Evolutionary conservation across 2,113 vertebrate genomes (phyloP).

Genomic region (Psittacula cyanocephala): DNA sequence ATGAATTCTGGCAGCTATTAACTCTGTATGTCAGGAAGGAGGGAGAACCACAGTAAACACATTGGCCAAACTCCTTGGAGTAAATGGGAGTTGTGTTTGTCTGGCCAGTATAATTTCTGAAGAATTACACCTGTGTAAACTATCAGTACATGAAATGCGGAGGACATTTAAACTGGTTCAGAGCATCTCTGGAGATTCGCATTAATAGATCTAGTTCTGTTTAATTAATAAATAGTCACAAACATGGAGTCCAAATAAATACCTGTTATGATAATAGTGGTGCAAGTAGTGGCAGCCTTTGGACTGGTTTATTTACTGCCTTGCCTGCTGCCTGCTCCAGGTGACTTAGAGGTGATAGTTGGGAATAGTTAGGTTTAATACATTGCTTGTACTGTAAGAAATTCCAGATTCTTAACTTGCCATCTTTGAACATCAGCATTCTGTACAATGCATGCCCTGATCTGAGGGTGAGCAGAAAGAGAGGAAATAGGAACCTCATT

Average conservation of each 20-base stretch:
- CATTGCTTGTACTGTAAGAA: not conserved
- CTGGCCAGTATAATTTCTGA: not conserved
- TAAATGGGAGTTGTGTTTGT: not conserved
- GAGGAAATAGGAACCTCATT: not conserved
- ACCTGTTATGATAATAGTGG: not conserved
- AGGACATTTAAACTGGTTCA: not conserved
- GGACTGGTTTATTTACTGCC: not conserved
- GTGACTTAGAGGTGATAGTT: not conserved
- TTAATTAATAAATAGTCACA: not conserved
- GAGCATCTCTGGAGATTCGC: not conserved
- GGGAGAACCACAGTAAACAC: not conserved
- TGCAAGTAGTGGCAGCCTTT: not conserved
- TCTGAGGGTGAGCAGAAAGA: not conserved
- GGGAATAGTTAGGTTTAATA: not conserved
- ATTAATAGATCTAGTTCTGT: not conserved
- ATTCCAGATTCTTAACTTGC: not conserved
- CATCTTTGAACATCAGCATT: not conserved
- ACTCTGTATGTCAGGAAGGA: not conserved
- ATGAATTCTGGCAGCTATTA: not conserved
- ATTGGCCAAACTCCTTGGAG: not conserved
- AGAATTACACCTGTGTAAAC: not conserved
- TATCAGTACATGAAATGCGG: not conserved
- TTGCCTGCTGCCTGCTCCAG: not conserved
- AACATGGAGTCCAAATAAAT: not conserved
- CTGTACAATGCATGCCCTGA: not conserved